These are phyloP conservation scores for Potamilus streckersoni DNA, from an alignment of 1,140 invertebrate genomes.

Conservation along the genomic window DNA sequence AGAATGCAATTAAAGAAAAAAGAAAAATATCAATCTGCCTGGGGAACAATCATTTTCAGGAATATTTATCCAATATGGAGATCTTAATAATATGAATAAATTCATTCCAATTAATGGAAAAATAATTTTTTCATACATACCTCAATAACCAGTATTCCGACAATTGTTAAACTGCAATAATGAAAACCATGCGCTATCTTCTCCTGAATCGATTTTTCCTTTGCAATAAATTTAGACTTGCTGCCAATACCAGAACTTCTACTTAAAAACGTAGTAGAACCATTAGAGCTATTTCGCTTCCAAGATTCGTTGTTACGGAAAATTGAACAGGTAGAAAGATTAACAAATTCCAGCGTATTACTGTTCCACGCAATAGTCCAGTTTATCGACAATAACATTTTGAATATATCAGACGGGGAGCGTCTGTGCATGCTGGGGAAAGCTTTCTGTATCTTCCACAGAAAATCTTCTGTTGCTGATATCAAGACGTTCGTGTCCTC, in stretches of 20 bases:
- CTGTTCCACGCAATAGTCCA: conserved; percentile 24
- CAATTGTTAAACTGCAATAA: conserved; percentile 39
- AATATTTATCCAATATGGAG: no score
- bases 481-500: conserved; percentile 40
- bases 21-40: no score
- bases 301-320: no score
- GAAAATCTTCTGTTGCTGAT: conserved; percentile 26
- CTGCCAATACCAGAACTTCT: no score
- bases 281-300: no score
- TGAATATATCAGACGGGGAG: conserved; percentile 33
- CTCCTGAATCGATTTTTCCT: conserved; percentile 6
- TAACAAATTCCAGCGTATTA: conserved; percentile 1
- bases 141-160: conserved; percentile 35
- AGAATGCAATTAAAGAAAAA: no score
- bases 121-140: conserved; percentile 17
- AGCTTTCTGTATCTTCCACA: conserved; percentile 11
- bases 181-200: conserved; percentile 42
- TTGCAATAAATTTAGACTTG: no score
- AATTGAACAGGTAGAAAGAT: not conserved
- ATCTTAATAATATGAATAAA: no score
- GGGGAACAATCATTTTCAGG: no score
- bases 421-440: conserved; percentile 19
- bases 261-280: no score
- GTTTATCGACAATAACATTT: conserved; percentile 32
- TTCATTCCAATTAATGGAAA: no score